These are phyloP conservation scores for Anhinga rufa DNA, from an alignment of 2,113 vertebrate genomes.

Conservation along the genomic window DNA sequence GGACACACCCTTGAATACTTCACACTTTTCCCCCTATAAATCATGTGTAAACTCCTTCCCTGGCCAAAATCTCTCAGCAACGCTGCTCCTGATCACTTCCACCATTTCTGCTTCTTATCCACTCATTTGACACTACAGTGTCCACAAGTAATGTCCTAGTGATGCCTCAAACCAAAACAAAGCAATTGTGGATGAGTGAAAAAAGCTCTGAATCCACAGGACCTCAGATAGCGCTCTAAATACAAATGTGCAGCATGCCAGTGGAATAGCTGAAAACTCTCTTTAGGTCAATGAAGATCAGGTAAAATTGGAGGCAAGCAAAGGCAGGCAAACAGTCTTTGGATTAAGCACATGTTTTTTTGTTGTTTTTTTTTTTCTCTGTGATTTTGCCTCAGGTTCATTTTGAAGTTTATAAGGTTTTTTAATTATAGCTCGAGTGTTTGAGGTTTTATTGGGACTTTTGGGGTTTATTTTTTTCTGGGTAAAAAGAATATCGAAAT, in stretches of 20 bases:
- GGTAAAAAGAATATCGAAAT: neutral
- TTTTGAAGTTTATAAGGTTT: slow-evolving; percentile 30
- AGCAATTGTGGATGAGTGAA: neutral
- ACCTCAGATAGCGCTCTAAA: neutral
- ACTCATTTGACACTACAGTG: neutral
- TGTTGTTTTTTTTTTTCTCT: neutral
- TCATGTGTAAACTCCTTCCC: neutral
- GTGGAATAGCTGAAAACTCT: neutral
- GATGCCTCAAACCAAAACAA: neutral
- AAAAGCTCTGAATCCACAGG: neutral
- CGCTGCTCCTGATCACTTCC: neutral
- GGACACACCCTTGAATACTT: neutral
- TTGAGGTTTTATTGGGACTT: slow-evolving; percentile 32
- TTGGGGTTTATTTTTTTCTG: neutral
- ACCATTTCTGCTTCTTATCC: neutral
- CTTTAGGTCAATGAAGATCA: neutral
- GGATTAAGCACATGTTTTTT: neutral
- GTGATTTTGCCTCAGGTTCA: slow-evolving; percentile 34
- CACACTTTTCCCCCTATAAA: neutral
- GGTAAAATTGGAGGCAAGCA: slow-evolving; percentile 55
- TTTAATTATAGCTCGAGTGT: slow-evolving; percentile 30
- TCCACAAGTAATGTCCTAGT: neutral
- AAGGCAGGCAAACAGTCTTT: slow-evolving; percentile 52
- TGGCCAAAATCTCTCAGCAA: neutral
- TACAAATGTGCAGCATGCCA: neutral